Percentiles rank a stretch among this genome's conserved stretches.
Conservation (phyloP, 2,113 vertebrate genomes). For the Silurus asotus region DNA sequence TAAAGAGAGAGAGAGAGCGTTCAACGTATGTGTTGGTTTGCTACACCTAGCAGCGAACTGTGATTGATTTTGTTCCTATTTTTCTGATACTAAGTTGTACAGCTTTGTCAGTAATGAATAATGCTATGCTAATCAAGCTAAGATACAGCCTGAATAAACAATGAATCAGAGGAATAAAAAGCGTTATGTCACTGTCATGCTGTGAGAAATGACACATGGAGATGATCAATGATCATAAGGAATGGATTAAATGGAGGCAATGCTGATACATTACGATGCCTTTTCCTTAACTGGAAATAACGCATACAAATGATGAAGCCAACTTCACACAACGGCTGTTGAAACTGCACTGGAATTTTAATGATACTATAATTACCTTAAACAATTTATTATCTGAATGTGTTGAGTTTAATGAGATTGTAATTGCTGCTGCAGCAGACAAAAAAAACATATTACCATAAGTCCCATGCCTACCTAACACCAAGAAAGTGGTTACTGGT, state of each 20-base stretch:
- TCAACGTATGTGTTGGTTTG: slow-evolving; percentile 49
- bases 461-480: not conserved
- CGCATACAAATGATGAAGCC: not conserved
- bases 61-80: slow-evolving; percentile 67
- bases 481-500: not conserved
- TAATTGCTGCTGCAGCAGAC: not conserved
- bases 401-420: not conserved
- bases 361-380: not conserved
- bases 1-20: slow-evolving; percentile 12
- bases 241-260: not conserved
- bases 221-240: not conserved
- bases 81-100: not conserved
- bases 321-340: not conserved
- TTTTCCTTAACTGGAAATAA: not conserved
- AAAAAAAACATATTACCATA: not conserved
- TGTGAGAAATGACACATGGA: slow-evolving; percentile 2
- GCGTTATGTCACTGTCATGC: not conserved
- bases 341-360: not conserved
- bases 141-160: slow-evolving; percentile 46
- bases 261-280: not conserved
- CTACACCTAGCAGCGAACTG: slow-evolving; percentile 38
- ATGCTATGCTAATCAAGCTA: slow-evolving; percentile 67
- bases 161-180: slow-evolving; percentile 42
- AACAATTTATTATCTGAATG: not conserved
- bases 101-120: slow-evolving; percentile 48